Percentiles rank a stretch among this genome's conserved stretches.
These are phyloP conservation scores for Gadopsis marmoratus DNA, from an alignment of 2,797 vertebrate species.

Conservation along the genomic window DNA sequence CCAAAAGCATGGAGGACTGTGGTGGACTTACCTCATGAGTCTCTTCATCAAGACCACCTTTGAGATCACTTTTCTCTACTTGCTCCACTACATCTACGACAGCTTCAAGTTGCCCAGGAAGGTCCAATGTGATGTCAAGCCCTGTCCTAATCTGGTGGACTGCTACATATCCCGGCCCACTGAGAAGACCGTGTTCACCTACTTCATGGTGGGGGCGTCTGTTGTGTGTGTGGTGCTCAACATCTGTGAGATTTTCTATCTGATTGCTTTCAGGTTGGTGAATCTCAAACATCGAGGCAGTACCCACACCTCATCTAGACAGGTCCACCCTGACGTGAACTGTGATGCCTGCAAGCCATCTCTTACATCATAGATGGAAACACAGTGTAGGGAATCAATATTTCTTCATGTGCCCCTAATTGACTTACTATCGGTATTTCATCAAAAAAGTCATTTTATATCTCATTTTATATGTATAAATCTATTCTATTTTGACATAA, in stretches of 20 bases:
- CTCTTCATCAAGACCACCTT: constrained; percentile 90
- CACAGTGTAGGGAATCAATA: not conserved
- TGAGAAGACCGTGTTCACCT: constrained; percentile 93
- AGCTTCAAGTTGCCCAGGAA: constrained; percentile 90
- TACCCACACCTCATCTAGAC: constrained; percentile 11
- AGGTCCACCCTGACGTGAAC: constrained; percentile 1
- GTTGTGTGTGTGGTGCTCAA: constrained; percentile 91
- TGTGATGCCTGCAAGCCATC: constrained; percentile 35
- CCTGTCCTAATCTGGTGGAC: constrained; percentile 91
- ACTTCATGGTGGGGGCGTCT: constrained; percentile 95
- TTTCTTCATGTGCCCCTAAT: not conserved
- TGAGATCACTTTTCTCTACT: constrained; percentile 90
- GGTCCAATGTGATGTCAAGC: constrained; percentile 87
- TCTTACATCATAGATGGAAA: not conserved
- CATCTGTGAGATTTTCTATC: constrained; percentile 92
- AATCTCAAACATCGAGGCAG: constrained; percentile 61
- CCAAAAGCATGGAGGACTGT: constrained; percentile 93
- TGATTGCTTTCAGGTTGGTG: constrained; percentile 84
- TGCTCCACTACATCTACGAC: constrained; percentile 90
- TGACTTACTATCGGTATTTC: not conserved
- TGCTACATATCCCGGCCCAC: constrained; percentile 94
- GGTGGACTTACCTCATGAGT: constrained; percentile 94
- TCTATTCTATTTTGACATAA: constrained; percentile 8
- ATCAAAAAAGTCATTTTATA: constrained; percentile 12
- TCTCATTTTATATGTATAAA: not conserved